Conservation (phyloP, 2,113 vertebrate species). For the Hystrix cristata region DNA sequence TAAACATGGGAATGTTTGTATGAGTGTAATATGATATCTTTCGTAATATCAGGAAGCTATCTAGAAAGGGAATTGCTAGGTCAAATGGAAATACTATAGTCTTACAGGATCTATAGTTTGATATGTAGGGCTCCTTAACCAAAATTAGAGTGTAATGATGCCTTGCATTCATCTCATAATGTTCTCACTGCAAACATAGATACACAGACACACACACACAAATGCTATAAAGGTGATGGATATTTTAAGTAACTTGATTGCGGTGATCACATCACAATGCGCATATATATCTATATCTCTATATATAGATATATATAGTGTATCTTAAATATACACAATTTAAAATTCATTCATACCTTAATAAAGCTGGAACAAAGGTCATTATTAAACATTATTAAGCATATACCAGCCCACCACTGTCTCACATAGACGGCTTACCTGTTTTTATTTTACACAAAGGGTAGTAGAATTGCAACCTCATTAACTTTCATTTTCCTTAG, state of each 20-base stretch:
- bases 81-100: no score
- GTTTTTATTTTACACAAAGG: not conserved
- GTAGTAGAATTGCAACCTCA: not conserved
- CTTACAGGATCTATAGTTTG: not conserved
- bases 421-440: not conserved
- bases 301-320: not conserved
- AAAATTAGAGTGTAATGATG: not conserved
- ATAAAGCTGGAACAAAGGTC: not conserved
- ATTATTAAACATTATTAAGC: not conserved
- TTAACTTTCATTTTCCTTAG: constrained; percentile 68
- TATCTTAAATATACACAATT: not conserved
- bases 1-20: not conserved
- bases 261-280: not conserved
- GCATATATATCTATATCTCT: not conserved
- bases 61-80: not conserved
- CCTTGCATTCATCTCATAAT: not conserved
- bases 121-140: not conserved
- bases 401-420: rapidly evolving
- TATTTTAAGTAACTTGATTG: not conserved
- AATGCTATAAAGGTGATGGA: not conserved
- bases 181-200: not conserved
- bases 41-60: not conserved
- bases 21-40: not conserved
- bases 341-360: not conserved
- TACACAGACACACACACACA: not conserved